Evolutionary conservation across 2,888 invertebrate genomes (phyloP), one percentile per base, ranked within the genome.

Genomic region (Anoplius nigerrimus): DNA sequence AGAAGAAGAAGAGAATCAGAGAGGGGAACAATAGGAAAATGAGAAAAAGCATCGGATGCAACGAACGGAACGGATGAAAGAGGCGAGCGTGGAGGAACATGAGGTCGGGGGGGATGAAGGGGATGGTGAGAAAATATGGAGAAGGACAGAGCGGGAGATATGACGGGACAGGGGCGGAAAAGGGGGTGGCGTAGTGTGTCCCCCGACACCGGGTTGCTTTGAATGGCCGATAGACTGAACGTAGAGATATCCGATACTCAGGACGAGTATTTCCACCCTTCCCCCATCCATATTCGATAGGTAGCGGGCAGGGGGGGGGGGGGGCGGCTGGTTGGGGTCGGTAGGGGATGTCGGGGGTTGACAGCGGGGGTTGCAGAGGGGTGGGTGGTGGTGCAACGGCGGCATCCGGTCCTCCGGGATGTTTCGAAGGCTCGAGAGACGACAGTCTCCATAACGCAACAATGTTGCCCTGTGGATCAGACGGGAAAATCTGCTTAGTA

Each of bases 401-500:
- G 15, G 54, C 27, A 52, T 34, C 13, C 43, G 46, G 48, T 52
- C 24, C 66, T 21, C 56, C n/a, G 18, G 21, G 43, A 22, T 63
- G 22, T 42, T 16, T 48, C 42, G 59, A 56, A 62, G 57, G 6
- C 27, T 34, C 24, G 53, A 46, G 56, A 59, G 60, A 68, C 27
- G 48, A 45, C 34, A 66, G 56, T 18, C 46, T 58, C 55, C 57
- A 51, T 58, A 71, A 57, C 61, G 58, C 74, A 73, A 75, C 82
- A 63, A 67, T 67, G 70, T 72, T 63, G 70, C 69, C 63, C 48
- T 52, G 34, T 34, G 34, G 34, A 34, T 82, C 73, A 72, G 83
- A 76, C 80, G 62, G 69, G 72, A 68, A 75, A 81, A 82, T 81
- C 81, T 79, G 79, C 80, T 80, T 80, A 72, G 73, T 48, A 73